Conservation (phyloP, 2,113 vertebrate genomes). For the Oryzias celebensis region DNA sequence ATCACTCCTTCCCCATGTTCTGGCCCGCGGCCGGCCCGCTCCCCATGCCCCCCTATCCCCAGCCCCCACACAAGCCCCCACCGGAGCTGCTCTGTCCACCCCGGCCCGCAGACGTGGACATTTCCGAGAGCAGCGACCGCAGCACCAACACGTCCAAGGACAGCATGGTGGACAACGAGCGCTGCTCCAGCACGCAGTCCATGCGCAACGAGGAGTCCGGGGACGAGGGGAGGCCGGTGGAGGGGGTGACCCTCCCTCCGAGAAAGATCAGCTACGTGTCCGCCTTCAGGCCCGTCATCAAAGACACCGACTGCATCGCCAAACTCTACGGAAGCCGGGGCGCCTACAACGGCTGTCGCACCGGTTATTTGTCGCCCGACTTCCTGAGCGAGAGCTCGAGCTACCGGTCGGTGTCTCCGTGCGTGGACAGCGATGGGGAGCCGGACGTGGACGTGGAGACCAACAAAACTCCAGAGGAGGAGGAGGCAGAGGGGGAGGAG, state of each 20-base stretch:
- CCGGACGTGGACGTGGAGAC: slow-evolving; percentile 94
- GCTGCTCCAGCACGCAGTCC: slow-evolving; percentile 84
- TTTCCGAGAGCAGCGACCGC: slow-evolving; percentile 76
- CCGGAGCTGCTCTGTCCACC: slow-evolving; percentile 81
- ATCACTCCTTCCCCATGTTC: slow-evolving; percentile 91
- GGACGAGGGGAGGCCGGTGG: slow-evolving; percentile 81
- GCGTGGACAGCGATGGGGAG: slow-evolving; percentile 89
- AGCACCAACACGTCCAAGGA: slow-evolving; percentile 84
- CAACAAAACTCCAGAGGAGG: slow-evolving; percentile 83
- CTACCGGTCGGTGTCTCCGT: slow-evolving; percentile 89
- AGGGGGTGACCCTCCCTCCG: slow-evolving; percentile 74
- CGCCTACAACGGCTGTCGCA: slow-evolving; percentile 73
- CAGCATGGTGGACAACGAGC: slow-evolving; percentile 76
- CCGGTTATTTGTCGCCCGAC: slow-evolving; percentile 88
- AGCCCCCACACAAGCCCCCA: slow-evolving; percentile 79
- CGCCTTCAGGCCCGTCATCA: slow-evolving; percentile 93
- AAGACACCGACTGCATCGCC: slow-evolving; percentile 91
- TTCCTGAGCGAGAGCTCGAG: slow-evolving; percentile 93
- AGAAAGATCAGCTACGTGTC: slow-evolving; percentile 92
- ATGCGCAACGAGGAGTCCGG: slow-evolving; percentile 81
- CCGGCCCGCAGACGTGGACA: slow-evolving; percentile 71
- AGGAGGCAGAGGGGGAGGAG: slow-evolving; percentile 76
- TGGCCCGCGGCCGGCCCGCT: slow-evolving; percentile 88
- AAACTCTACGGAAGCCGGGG: slow-evolving; percentile 90
- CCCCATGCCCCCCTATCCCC: slow-evolving; percentile 85